Evolutionary conservation across 2,888 invertebrate genomes (phyloP), one percentile per base, ranked within the genome.

Genomic region (Caenorhabditis sp.): DNA sequence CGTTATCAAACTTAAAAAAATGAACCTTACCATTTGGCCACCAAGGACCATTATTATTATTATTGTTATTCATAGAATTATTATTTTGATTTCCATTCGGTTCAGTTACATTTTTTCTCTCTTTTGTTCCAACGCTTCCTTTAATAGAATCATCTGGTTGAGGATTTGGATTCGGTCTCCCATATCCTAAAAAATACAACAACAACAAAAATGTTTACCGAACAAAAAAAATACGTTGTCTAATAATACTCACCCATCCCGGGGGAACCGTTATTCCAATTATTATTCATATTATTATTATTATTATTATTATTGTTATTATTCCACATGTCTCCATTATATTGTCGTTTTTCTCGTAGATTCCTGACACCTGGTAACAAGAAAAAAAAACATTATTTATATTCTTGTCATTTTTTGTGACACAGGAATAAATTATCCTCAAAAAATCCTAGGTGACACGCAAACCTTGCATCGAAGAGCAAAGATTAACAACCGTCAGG

Each of bases 71-170:
- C 21, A 53, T 23, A 21, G 5, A 4, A n/a, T 17, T 19, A 19
- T 53, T 53, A 5, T 19, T 60, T 26, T 61, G 43, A 57, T 36
- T 66, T 5, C 58, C 27, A 5, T 6, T 3, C 6, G 43, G 14
- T 43, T 43, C 43, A 17, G 43, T 43, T 43, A 43, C 43, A 43
- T 53, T 59, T 27, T 66, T 62, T 24, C 62, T 62, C 37, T 63
- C 66, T n/a, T 66, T 62, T 21, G 49, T 63, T 31, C 71, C 71
- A 19, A 71, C 26, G 36, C 71, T 71, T 53, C 69, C 69, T 51
- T 66, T 66, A 27, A 71, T 71, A 58, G 59, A 54, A 57, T 71
- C 63, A 57, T 71, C 71, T 37, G 66, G 62, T 21, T 62, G 60
- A 17, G 71, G 51, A 31, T 60, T 31, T 6, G 71, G 57, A 31